phyloP scores from a whole-genome alignment of 1,140 invertebrate species.

The Carposina sasakii region DNA sequence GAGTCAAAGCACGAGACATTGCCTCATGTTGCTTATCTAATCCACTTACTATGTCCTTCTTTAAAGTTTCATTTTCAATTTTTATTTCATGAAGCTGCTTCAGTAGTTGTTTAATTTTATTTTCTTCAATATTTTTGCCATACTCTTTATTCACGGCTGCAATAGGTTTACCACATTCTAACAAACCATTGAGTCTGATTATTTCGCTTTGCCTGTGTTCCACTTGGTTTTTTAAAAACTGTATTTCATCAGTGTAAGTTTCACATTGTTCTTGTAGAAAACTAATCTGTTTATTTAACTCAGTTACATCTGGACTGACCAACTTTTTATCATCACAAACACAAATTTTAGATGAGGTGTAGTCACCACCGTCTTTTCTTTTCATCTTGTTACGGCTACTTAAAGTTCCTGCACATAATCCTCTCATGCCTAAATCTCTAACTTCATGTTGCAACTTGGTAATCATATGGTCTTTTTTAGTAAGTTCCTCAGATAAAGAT shows the following conservation, averaged over 20 bases:
- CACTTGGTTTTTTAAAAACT: slow-evolving; percentile 57
- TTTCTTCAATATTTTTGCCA: slow-evolving; percentile 36
- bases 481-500: slow-evolving; percentile 49
- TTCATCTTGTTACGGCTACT: slow-evolving; percentile 60
- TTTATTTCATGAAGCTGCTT: slow-evolving; percentile 71
- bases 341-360: slow-evolving; percentile 36
- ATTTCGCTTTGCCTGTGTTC: slow-evolving; percentile 77
- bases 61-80: slow-evolving; percentile 72
- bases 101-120: slow-evolving; percentile 36
- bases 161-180: slow-evolving; percentile 77
- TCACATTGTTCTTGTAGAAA: slow-evolving; percentile 50
- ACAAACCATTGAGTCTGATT: slow-evolving; percentile 73
- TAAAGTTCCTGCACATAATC: slow-evolving; percentile 60
- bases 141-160: slow-evolving; percentile 74
- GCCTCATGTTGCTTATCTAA: slow-evolving; percentile 82
- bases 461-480: slow-evolving; percentile 51
- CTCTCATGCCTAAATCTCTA: slow-evolving; percentile 59
- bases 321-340: slow-evolving; percentile 39
- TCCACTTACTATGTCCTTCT: slow-evolving; percentile 72
- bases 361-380: slow-evolving; percentile 45
- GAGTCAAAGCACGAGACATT: slow-evolving; percentile 78
- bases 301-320: slow-evolving; percentile 38
- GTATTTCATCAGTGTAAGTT: slow-evolving; percentile 52
- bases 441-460: slow-evolving; percentile 59
- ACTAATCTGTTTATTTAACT: slow-evolving; percentile 41